These are phyloP conservation scores for Hemicrepidius hirtus DNA, from an alignment of 2,888 invertebrate species.

Conservation along the genomic window DNA sequence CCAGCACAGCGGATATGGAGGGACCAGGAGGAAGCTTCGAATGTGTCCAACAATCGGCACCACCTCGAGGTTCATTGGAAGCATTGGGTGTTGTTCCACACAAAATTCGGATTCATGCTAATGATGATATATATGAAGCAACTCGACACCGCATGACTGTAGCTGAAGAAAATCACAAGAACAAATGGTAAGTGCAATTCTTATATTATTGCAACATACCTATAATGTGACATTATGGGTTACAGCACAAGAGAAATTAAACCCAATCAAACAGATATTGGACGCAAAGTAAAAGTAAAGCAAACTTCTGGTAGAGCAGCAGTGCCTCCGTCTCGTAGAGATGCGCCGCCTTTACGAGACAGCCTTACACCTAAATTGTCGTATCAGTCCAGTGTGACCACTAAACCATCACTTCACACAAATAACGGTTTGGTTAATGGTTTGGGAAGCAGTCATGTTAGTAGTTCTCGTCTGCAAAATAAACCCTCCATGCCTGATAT, in stretches of 20 bases:
- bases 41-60: constrained; percentile 84
- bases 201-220: not conserved
- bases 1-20: constrained; percentile 87
- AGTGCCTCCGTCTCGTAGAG: constrained; percentile 60
- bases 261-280: constrained; percentile 92
- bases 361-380: constrained; percentile 66
- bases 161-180: constrained; percentile 94
- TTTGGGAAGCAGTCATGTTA: constrained; percentile 69
- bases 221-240: not conserved
- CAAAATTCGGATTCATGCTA: constrained; percentile 94
- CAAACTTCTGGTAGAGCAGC: constrained; percentile 63
- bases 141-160: constrained; percentile 94
- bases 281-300: constrained; percentile 89
- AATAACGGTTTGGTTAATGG: constrained; percentile 65
- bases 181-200: constrained; percentile 84
- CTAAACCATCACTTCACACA: constrained; percentile 59
- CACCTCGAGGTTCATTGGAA: constrained; percentile 77
- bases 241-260: constrained; percentile 95
- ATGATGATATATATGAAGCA: constrained; percentile 95
- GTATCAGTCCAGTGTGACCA: constrained; percentile 68
- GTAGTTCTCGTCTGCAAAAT: constrained; percentile 71
- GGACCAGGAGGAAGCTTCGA: constrained; percentile 93
- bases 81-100: constrained; percentile 90
- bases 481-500: constrained; percentile 78
- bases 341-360: constrained; percentile 67